Evolutionary conservation across 2,888 invertebrate species (phyloP).

Genomic region (Odontothrips loti): DNA sequence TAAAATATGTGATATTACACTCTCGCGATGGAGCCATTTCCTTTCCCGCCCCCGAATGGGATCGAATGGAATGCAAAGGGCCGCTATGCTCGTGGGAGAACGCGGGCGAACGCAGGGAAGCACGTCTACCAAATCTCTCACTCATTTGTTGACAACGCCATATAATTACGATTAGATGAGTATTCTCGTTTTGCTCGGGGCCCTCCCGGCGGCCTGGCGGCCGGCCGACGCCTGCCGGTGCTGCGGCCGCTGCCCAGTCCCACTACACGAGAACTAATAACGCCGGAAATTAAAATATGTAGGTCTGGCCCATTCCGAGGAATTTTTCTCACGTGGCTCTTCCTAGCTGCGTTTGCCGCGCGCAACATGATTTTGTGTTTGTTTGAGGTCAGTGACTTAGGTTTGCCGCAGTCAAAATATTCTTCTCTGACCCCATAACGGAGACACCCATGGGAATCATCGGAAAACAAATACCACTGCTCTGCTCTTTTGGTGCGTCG

Average conservation of each 20-base stretch:
- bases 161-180: conserved; percentile 25
- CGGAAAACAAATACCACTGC: too few relatives aligned
- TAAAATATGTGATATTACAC: too few relatives aligned
- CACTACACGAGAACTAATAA: neutral
- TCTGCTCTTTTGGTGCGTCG: too few relatives aligned
- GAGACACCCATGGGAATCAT: too few relatives aligned
- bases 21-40: too few relatives aligned
- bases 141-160: conserved; percentile 23
- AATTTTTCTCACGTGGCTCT: neutral
- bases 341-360: neutral
- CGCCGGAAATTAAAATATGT: conserved; percentile 6
- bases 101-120: neutral
- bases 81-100: neutral
- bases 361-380: too few relatives aligned
- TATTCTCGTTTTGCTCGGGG: conserved; percentile 11
- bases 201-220: neutral
- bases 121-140: neutral
- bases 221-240: neutral
- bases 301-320: neutral
- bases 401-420: too few relatives aligned
- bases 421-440: too few relatives aligned
- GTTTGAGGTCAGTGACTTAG: too few relatives aligned
- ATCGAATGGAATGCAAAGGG: too few relatives aligned
- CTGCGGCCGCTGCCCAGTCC: neutral
- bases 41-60: too few relatives aligned